Percentiles rank a stretch among this genome's conserved stretches.
Evolutionary conservation across 2,113 vertebrate species (phyloP).

Genomic region (Pandion haliaetus): DNA sequence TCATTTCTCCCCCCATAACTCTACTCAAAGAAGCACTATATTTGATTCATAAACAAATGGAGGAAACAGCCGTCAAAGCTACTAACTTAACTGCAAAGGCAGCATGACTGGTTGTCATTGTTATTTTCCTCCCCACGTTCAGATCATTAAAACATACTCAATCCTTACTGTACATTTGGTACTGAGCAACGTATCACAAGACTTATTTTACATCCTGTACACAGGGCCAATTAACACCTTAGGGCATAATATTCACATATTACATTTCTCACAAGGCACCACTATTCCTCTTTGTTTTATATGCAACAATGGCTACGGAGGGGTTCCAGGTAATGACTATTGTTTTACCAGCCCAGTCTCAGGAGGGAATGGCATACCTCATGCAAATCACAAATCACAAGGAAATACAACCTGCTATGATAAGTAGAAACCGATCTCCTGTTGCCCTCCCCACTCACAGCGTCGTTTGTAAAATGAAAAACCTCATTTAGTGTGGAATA

Average conservation of each 20-base stretch:
- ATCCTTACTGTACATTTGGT: neutral
- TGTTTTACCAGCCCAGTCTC: neutral
- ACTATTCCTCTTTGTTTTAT: conserved; percentile 8
- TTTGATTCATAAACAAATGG: neutral
- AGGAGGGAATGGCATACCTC: neutral
- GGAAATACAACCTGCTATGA: neutral
- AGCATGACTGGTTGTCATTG: neutral
- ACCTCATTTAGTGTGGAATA: neutral
- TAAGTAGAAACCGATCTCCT: neutral
- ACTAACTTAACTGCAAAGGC: neutral
- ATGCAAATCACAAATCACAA: neutral
- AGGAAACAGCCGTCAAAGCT: neutral
- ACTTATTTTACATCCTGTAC: neutral
- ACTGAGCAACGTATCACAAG: neutral
- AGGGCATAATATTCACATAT: neutral
- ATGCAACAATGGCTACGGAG: neutral
- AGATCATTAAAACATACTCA: neutral
- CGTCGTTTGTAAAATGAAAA: neutral
- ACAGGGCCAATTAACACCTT: neutral
- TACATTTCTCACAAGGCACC: neutral
- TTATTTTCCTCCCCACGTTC: neutral
- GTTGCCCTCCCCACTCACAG: neutral
- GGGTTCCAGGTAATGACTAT: neutral
- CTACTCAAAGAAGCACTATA: neutral
- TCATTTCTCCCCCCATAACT: neutral